Evolutionary conservation across 1,140 invertebrate genomes (phyloP).

Genomic region (Popillia japonica): DNA sequence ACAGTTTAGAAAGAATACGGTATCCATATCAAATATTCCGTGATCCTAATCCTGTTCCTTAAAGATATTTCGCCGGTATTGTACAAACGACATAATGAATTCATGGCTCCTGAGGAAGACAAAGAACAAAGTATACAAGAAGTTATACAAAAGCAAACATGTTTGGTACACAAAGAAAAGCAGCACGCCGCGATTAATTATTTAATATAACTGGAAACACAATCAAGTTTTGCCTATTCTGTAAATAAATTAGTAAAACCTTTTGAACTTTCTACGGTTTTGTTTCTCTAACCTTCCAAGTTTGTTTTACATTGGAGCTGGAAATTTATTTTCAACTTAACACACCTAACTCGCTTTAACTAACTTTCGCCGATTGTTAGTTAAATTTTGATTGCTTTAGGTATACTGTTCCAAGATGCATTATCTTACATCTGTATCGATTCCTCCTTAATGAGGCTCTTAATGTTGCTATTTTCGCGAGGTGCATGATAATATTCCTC

Average conservation of each 20-base stretch:
- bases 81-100: background rate
- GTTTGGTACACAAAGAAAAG: background rate
- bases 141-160: constrained; percentile 4
- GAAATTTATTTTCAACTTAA: background rate
- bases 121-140: background rate
- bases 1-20: background rate
- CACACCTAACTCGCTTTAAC: background rate
- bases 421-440: no score
- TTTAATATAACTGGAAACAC: background rate
- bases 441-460: no score
- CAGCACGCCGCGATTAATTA: background rate
- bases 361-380: background rate
- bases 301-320: background rate
- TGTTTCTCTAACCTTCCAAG: background rate
- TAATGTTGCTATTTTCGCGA: no score
- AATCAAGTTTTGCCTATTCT: constrained; percentile 6
- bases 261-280: background rate
- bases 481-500: no score
- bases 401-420: no score
- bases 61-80: background rate
- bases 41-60: background rate
- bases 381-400: no score
- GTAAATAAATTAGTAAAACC: constrained; percentile 15
- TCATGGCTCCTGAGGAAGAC: background rate
- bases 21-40: background rate